A percentile compares a stretch with the other conserved stretches of the same genome.
These are phyloP conservation scores for Chionomys nivalis DNA, from an alignment of 2,113 vertebrate genomes.

Conservation along the genomic window DNA sequence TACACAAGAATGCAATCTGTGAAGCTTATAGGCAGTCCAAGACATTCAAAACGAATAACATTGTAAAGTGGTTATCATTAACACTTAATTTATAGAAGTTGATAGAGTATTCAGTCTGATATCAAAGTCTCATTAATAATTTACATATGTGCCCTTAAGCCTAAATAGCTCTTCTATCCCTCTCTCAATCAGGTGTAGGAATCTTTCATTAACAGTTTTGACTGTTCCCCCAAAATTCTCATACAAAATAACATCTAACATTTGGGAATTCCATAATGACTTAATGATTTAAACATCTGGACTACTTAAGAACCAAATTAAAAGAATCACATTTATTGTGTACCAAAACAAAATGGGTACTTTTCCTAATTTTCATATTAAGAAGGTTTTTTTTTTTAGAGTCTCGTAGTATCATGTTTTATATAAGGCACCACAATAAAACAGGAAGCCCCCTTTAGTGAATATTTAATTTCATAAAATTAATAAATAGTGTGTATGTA, in stretches of 20 bases:
- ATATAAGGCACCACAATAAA: not conserved
- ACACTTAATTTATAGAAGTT: conserved; percentile 52
- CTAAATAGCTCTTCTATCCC: not conserved
- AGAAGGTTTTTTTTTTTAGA: not conserved
- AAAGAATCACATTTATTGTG: not conserved
- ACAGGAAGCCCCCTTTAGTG: not conserved
- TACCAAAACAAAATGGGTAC: not conserved
- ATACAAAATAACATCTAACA: not conserved
- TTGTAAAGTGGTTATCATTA: conserved; percentile 35
- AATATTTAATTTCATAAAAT: conserved; percentile 14
- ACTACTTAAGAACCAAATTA: not conserved
- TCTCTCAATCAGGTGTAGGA: not conserved
- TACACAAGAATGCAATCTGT: not conserved
- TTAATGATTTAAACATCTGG: conserved; percentile 22
- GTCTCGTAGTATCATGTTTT: not conserved
- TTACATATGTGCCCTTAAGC: not conserved
- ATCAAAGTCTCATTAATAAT: conserved; percentile 53
- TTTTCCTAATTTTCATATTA: not conserved
- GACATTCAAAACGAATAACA: not conserved
- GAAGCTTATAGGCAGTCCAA: conserved; percentile 26
- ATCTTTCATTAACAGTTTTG: conserved; percentile 15
- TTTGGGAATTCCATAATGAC: not conserved
- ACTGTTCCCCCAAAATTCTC: not conserved
- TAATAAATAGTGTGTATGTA: not conserved
- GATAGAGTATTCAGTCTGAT: conserved; percentile 11